phyloP scores from a whole-genome alignment of 2,797 vertebrate species.

The Cyprinella venusta region DNA sequence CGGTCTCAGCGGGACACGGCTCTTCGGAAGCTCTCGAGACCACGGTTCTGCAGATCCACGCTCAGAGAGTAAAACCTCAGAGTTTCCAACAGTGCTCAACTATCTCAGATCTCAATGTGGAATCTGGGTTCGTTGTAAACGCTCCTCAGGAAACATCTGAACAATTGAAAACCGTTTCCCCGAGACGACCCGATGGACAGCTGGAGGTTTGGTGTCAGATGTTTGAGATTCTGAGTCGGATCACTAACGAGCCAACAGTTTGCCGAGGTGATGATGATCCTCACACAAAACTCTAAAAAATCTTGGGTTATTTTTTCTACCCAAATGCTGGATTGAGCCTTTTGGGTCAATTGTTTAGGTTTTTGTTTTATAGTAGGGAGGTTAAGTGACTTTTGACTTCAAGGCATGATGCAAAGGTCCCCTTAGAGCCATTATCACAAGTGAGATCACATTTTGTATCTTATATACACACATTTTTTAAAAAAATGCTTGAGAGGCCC shows the following conservation, averaged over 20 bases:
- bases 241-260: constrained; percentile 21
- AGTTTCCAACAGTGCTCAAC: neutral
- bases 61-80: neutral
- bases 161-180: neutral
- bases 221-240: constrained; percentile 6
- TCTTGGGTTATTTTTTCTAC: too few species aligned
- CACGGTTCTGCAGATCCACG: constrained; percentile 32
- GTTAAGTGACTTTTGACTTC: too few species aligned
- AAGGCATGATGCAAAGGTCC: too few species aligned
- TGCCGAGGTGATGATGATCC: neutral
- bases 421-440: too few species aligned
- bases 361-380: too few species aligned
- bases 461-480: too few species aligned
- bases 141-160: neutral
- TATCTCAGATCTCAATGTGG: too few species aligned
- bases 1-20: constrained; percentile 35
- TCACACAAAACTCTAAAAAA: neutral
- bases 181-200: constrained; percentile 22
- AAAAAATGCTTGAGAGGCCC: too few species aligned
- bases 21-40: constrained; percentile 15
- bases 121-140: neutral
- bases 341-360: too few species aligned
- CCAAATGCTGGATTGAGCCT: too few species aligned
- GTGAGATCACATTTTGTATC: too few species aligned
- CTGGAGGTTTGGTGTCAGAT: constrained; percentile 35